Evolutionary conservation across 2,797 vertebrate genomes (phyloP), one percentile per base, ranked within the genome.

Genomic region (Podarcis lilfordi): DNA sequence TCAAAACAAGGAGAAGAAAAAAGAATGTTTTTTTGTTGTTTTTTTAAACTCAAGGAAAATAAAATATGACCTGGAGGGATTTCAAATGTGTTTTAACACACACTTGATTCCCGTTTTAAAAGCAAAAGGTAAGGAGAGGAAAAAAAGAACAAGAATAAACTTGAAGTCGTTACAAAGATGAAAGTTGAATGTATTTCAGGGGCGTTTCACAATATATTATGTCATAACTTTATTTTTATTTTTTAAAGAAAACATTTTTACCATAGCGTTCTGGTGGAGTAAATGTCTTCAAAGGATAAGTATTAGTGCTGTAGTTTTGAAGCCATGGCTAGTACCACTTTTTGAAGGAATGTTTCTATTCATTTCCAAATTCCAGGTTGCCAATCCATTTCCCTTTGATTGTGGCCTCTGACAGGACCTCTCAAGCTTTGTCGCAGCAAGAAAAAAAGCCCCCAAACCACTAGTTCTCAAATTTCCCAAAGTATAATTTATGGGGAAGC

Each of bases 111-210:
- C 2, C 72, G 75, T 8, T 0, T 94, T 92, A 85, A 90, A 64
- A 64, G 77, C 87, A 88, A 80, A 55, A 55, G 50, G 50, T 55
- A 55, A 89, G 86, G 61, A 10, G 27, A 84, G n/a, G 92, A 95
- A 93, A 93, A 96, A 97, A 96, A 92, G 72, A 29, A 27, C 76
- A 84, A 93, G 91, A 75, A 95, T 69, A 98, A 98, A 99, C 98
- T 98, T 98, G 98, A 98, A 98, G 94, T 97, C 97, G 97, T 97
- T 96, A 97, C 98, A 97, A 98, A 98, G 98, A 97, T 96, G 98
- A 97, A 98, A 97, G 97, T 97, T 98, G 99, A 99, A 99, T 99
- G 98, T 99, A 99, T 98, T 98, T 98, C 96, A 98, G 97, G 97
- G 98, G 98, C 97, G 98, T 94, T 94, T 97, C 97, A 98, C 95